Evolutionary conservation across 2,888 invertebrate genomes (phyloP).

Genomic region (Calameuta idolon): DNA sequence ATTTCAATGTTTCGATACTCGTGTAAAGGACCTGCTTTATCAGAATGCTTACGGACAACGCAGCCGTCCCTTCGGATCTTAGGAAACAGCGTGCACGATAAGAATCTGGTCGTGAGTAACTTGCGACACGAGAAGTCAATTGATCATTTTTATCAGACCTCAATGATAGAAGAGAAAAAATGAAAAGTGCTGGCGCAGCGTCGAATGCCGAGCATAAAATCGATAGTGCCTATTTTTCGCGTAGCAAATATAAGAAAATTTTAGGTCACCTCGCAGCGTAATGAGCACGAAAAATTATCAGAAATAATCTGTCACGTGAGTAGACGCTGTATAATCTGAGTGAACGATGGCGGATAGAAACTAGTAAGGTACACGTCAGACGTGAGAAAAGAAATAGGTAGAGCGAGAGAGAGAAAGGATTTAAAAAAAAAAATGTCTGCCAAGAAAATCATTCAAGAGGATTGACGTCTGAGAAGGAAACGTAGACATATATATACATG

Average conservation of each 20-base stretch:
- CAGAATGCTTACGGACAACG: not conserved
- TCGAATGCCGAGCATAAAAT: not conserved
- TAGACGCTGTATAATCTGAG: not conserved
- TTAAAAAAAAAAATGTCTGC: not conserved
- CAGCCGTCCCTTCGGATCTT: not conserved
- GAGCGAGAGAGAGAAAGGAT: slow-evolving; percentile 17
- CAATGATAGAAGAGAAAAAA: not conserved
- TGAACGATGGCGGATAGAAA: not conserved
- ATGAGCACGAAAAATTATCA: not conserved
- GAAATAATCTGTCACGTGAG: not conserved
- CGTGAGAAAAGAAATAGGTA: slow-evolving; percentile 1
- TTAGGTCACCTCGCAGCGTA: not conserved
- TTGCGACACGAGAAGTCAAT: not conserved
- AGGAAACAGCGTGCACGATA: not conserved
- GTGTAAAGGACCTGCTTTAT: not conserved
- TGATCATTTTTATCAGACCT: not conserved
- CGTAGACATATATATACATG: not conserved
- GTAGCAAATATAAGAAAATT: not conserved
- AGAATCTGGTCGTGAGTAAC: not conserved
- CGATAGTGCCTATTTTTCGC: not conserved
- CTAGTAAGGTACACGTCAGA: not conserved
- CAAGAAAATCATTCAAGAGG: not conserved
- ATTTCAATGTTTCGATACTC: not conserved
- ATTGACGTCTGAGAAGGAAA: not conserved
- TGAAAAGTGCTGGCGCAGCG: not conserved